Conservation (phyloP, 64 coral and sea anemone genomes). For the Pachyseris speciosa region DNA sequence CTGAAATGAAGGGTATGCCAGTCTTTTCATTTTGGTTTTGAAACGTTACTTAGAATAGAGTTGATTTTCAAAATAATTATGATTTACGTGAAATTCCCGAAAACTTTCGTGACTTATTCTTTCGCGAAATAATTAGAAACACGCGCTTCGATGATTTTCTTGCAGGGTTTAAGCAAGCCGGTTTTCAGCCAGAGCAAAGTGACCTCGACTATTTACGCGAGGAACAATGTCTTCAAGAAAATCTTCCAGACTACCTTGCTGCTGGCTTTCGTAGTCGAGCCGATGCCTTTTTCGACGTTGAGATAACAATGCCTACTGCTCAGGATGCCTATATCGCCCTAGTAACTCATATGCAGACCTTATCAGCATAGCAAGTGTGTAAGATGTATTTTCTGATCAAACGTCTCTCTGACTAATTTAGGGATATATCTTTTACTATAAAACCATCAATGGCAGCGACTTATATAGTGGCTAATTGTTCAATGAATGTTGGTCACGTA, state of each 20-base stretch:
- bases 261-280: neutral
- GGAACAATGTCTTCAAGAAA: neutral
- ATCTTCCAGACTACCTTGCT: conserved; percentile 18
- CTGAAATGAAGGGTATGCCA: conserved; percentile 20
- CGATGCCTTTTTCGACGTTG: conserved; percentile 14
- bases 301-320: conserved; percentile 10
- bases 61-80: neutral
- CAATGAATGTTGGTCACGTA: too few species aligned
- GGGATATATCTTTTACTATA: too few species aligned
- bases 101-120: too few species aligned
- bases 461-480: too few species aligned
- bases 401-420: neutral
- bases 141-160: neutral
- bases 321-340: conserved; percentile 22
- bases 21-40: neutral
- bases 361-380: neutral
- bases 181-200: neutral
- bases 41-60: neutral
- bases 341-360: neutral
- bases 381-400: neutral
- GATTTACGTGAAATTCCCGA: neutral
- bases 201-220: neutral
- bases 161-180: conserved; percentile 9
- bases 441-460: too few species aligned
- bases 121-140: neutral